Base-by-base conservation (phyloP, 37 sponge, comb jelly and placozoan species). In the Theonella swinhoei region DNA sequence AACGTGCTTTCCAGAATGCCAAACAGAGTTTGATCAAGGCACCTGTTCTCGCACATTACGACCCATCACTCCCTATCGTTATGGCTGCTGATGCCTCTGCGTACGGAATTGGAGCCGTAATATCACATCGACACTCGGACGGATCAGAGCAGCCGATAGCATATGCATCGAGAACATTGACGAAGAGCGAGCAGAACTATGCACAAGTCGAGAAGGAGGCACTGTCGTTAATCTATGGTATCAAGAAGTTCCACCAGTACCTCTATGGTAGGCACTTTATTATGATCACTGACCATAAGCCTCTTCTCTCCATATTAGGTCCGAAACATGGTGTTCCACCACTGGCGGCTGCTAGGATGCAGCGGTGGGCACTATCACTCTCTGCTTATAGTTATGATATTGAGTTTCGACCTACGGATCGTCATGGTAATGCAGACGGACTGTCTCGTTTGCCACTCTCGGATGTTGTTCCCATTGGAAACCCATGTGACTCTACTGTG, bases 351-450 rank as follows among this genome's bases (percentile, higher is more conserved):
- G 87, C 58, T 76, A 70, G 87, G 77, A 59, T 81, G 31, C 82
- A 81, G 72, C 22, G 72, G 23, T 81, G 71, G 83, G 83, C 83
- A 38, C 25, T 84, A 39, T 29, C 69, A 34, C 54, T 92, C 17
- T 41, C 81, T 43, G 77, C 72, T 1, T 85, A 93, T 75, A 42
- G 25, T 1, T 93, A 88, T 70, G 67, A 80, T 28, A 93, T 93
- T 34, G 64, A 70, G 59, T 93, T 79, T 74, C 41, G 75, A 38
- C 79, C 75, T 1, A 93, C 93, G 41, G 39, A 64, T 19, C 63
- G 78, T 33, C 89, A 88, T 77, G 80, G 40, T 34, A 85, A 92
- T 62, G 86, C 80, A 9, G 93, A 93, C 78, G 76, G 86, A 2
- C 68, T 88, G n/a, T 92, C 86, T 33, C 64, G 89, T 1, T 65